Evolutionary conservation across 64 coral and sea anemone species (phyloP).

Genomic region (Montipora cactus): DNA sequence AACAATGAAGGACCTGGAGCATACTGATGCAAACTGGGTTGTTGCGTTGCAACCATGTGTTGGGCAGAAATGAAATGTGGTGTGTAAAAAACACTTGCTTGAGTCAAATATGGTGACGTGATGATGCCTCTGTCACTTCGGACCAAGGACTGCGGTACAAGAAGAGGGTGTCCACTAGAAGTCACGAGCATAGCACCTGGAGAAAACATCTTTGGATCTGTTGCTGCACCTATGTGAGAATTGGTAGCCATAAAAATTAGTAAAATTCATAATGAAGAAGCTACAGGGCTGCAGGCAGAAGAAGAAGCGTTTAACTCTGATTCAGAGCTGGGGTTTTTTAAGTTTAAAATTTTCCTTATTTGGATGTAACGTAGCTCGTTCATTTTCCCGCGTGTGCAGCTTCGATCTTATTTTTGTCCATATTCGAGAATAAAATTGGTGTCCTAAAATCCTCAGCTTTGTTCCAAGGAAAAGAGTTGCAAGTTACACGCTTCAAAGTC

Average conservation of each 20-base stretch:
- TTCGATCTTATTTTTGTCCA: no score
- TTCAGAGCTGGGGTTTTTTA: no score
- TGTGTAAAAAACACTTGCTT: slow-evolving; percentile 86
- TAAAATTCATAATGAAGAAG: not conserved
- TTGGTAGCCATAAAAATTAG: not conserved
- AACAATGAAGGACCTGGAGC: slow-evolving; percentile 55
- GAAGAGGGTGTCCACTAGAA: slow-evolving; percentile 56
- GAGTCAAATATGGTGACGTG: slow-evolving; percentile 68
- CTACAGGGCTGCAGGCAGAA: no score
- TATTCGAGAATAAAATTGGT: no score
- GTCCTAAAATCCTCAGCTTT: no score
- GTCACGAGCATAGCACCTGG: slow-evolving; percentile 18
- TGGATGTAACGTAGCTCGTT: no score
- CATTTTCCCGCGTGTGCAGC: no score
- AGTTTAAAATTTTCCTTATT: no score
- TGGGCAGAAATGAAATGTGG: slow-evolving; percentile 76
- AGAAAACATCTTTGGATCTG: slow-evolving; percentile 50
- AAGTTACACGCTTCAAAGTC: no score
- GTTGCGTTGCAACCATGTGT: slow-evolving; percentile 71
- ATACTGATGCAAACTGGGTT: slow-evolving; percentile 22
- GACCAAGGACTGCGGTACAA: slow-evolving; percentile 66
- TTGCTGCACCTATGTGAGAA: slow-evolving; percentile 9
- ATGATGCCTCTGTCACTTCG: slow-evolving; percentile 40
- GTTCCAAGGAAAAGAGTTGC: no score
- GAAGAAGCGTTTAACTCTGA: no score